phyloP scores from a whole-genome alignment of 2,113 vertebrate genomes.

The Heloderma charlesbogerti region DNA sequence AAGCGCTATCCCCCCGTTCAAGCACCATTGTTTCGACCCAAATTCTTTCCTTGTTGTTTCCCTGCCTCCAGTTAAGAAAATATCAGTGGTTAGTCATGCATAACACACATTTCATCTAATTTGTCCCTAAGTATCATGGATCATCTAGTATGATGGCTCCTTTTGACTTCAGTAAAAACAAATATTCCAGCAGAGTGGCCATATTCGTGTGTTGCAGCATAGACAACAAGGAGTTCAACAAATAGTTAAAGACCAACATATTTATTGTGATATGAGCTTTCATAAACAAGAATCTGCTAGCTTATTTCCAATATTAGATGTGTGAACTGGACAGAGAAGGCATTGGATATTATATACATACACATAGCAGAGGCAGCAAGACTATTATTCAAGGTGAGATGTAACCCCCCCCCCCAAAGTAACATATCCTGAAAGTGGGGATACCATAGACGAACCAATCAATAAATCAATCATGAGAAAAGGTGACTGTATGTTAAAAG shows the following conservation, averaged over 20 bases:
- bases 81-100: not conserved
- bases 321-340: not conserved
- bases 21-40: not conserved
- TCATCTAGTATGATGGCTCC: not conserved
- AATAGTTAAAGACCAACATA: not conserved
- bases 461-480: not conserved
- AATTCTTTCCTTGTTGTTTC: not conserved
- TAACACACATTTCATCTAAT: not conserved
- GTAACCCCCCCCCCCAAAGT: too few relatives aligned
- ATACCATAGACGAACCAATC: not conserved
- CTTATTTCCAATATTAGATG: not conserved
- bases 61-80: not conserved
- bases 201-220: not conserved
- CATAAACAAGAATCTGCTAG: not conserved
- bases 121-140: not conserved
- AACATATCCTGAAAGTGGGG: not conserved
- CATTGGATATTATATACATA: not conserved
- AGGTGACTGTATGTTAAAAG: not conserved
- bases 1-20: not conserved
- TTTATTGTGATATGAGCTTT: not conserved
- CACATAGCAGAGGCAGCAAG: not conserved
- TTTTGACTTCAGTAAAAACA: not conserved
- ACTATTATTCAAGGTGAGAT: not conserved
- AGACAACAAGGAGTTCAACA: not conserved
- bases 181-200: not conserved